Evolutionary conservation across 2,888 invertebrate genomes (phyloP), one percentile per base, ranked within the genome.

Genomic region (Tetropium fuscum): DNA sequence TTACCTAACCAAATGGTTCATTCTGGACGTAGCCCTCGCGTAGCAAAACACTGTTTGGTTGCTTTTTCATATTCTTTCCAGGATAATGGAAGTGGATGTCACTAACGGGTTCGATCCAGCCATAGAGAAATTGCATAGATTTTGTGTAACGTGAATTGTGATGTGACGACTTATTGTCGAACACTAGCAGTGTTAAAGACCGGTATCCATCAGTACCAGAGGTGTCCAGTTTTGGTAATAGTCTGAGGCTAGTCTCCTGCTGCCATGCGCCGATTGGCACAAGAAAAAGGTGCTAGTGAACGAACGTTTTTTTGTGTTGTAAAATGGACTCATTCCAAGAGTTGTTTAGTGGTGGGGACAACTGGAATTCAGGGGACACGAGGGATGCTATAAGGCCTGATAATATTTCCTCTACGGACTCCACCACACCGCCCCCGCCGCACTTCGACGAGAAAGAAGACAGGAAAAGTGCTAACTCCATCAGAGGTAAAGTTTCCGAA

Each of bases 381-480:
- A 30, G 60, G 54, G 75, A 73, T 11, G 51, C 67, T 55, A 45
- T 68, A 15, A 69, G 71, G 57, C 60, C 61, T n/a, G 73, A 73
- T 38, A 71, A 72, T 41, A 74, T 75, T 41, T 74, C 79, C 48
- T 80, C 87, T 15, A 86, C 86, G 1, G 87, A 87, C 72, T 87
- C 87, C 65, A 86, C 87, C 6, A 87, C 87, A 0, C 87, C 87
- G 0, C 87, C 88, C 0, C 85, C 87, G 80, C 70, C 43, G 62
- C 78, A 69, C 72, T n/a, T 71, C 43, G 78, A 77, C 49, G 76
- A 76, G 25, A 76, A 75, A 57, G 85, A 86, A 80, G 86, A 87
- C 69, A 84, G 85, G 78, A 87, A 87, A 78, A 85, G 84, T 60
- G 87, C 86, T 53, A 89, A 88, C 77, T 88, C 88, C 47, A 89